Evolutionary conservation across 2,888 invertebrate genomes (phyloP).

Genomic region (Scaptomyza caliginosa): DNA sequence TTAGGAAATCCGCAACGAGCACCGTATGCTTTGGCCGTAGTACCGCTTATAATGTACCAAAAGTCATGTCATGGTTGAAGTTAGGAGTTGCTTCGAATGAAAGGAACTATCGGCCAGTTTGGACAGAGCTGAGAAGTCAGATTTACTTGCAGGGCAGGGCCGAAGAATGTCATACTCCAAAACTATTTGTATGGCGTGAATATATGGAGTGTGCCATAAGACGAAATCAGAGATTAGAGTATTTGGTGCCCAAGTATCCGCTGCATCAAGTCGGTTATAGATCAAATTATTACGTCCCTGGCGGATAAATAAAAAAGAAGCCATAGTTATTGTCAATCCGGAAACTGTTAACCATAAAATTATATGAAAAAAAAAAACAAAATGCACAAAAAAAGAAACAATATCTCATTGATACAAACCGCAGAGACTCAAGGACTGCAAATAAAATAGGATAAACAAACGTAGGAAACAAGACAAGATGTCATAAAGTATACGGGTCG

Average conservation of each 20-base stretch:
- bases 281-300: not conserved
- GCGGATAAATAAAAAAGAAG: too few species aligned
- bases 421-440: conserved; percentile 9
- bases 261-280: conserved; percentile 4
- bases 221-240: conserved; percentile 23
- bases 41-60: not conserved
- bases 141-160: not conserved
- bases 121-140: conserved; percentile 1
- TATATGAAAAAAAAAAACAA: conserved; percentile 11
- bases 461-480: not conserved
- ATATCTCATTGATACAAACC: conserved; percentile 22
- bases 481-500: not conserved
- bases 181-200: not conserved
- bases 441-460: conserved; percentile 26
- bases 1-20: too few species aligned
- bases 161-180: conserved; percentile 9
- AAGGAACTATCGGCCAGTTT: not conserved
- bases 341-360: conserved; percentile 1
- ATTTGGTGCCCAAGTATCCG: conserved; percentile 20
- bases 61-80: not conserved
- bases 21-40: not conserved
- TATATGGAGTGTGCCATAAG: conserved; percentile 13
- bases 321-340: too few species aligned
- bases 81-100: not conserved
- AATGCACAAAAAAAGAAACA: conserved; percentile 11